Percentiles rank a stretch among this genome's conserved stretches.
phyloP scores from a whole-genome alignment of 2,888 invertebrate species.

The Disparrhopalites patrizii region DNA sequence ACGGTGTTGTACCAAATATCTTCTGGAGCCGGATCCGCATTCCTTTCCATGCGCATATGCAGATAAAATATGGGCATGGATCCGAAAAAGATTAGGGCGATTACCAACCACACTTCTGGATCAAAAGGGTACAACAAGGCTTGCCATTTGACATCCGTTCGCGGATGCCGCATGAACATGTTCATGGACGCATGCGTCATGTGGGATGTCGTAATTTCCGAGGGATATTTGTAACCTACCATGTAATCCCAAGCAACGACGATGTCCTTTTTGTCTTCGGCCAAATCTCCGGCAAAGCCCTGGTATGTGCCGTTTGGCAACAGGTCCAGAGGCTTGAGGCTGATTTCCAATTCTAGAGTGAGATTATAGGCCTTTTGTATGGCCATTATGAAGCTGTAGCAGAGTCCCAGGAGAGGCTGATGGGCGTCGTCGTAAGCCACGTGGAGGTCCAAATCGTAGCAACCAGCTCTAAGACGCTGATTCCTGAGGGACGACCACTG shows the following conservation, averaged over 20 bases:
- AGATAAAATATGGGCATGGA: conserved; percentile 1
- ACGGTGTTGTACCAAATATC: neutral
- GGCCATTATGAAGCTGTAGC: no score
- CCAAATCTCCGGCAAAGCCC: conserved; percentile 3
- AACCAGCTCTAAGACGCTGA: no score
- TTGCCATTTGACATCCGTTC: conserved; percentile 1
- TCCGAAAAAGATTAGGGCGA: neutral
- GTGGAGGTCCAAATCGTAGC: no score
- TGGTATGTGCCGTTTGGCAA: conserved; percentile 10
- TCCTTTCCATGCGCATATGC: neutral
- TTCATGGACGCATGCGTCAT: no score
- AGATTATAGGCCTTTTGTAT: no score
- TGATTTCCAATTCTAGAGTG: no score
- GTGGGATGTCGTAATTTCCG: no score
- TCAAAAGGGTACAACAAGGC: conserved; percentile 11
- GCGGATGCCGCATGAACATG: no score
- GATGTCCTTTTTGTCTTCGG: neutral
- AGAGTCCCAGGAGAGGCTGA: no score
- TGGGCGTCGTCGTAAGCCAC: no score
- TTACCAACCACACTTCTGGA: neutral
- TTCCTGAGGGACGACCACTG: no score
- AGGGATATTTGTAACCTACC: neutral
- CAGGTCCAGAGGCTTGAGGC: no score
- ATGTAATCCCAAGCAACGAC: neutral
- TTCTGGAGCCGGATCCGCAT: neutral